phyloP scores from a whole-genome alignment of 2,797 vertebrate genomes.

The Arremon aurantiirostris region DNA sequence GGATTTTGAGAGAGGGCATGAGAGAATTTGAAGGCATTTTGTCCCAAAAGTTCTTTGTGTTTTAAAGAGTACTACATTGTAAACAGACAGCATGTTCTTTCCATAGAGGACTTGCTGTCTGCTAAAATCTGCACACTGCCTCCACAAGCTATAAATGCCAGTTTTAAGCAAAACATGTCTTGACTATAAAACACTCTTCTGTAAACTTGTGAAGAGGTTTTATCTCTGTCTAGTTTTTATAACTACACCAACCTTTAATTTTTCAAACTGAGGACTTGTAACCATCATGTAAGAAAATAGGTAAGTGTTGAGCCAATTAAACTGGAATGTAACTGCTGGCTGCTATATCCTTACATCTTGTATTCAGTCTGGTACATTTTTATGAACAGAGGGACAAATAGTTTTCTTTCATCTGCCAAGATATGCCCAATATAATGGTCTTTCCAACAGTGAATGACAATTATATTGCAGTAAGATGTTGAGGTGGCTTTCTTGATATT shows the following conservation, averaged over 20 bases:
- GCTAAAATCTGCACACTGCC: background rate
- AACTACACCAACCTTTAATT: background rate
- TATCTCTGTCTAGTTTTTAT: background rate
- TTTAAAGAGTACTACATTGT: background rate
- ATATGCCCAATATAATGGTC: background rate
- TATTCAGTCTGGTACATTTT: conserved; percentile 17
- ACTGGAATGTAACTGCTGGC: background rate
- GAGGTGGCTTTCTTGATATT: background rate
- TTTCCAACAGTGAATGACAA: background rate
- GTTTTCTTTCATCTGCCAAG: conserved; percentile 18
- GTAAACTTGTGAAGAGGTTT: conserved; percentile 21
- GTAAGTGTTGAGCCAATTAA: background rate
- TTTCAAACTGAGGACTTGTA: background rate
- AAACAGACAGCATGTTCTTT: background rate
- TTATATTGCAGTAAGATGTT: background rate
- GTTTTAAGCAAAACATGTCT: conserved; percentile 13
- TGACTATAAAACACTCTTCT: conserved; percentile 3
- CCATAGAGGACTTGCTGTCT: background rate
- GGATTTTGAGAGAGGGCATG: background rate
- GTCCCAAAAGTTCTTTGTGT: background rate
- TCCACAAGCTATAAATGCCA: conserved; percentile 39
- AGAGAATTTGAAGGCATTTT: background rate
- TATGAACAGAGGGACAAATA: background rate
- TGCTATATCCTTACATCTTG: background rate
- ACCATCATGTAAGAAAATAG: background rate